phyloP scores from a whole-genome alignment of 2,797 vertebrate species.

The Scolopax rusticola region DNA sequence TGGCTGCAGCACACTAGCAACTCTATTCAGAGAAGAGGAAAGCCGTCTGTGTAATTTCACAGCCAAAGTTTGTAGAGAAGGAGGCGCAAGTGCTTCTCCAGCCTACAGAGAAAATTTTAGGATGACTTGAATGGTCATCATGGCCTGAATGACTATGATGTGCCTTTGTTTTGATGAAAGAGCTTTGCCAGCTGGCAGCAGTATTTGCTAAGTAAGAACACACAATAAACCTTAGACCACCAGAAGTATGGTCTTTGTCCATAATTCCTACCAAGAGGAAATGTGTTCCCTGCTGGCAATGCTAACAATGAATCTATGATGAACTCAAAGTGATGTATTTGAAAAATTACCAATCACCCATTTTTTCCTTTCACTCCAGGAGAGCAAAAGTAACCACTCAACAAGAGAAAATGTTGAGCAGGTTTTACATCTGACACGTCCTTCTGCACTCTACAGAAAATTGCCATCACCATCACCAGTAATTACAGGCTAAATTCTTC shows the following conservation, averaged over 20 bases:
- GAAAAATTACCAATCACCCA: neutral
- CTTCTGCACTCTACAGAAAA: constrained; percentile 3
- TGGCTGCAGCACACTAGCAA: neutral
- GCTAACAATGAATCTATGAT: neutral
- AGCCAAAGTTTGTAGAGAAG: neutral
- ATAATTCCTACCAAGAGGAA: neutral
- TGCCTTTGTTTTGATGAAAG: neutral
- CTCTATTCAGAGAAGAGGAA: neutral
- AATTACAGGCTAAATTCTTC: constrained; percentile 20
- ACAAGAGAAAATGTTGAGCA: neutral
- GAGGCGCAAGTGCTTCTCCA: neutral
- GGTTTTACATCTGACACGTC: neutral
- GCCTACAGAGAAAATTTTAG: neutral
- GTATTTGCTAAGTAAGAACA: neutral
- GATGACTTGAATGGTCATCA: neutral
- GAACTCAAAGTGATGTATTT: neutral
- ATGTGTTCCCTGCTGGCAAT: neutral
- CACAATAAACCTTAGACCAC: neutral
- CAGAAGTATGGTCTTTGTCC: neutral
- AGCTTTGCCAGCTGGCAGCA: neutral
- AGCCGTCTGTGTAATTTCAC: neutral
- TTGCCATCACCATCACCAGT: neutral
- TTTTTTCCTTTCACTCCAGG: neutral
- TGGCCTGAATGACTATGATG: neutral
- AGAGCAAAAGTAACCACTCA: neutral